Evolutionary conservation across 2,113 vertebrate genomes (phyloP).

Genomic region (Neopipo cinnamomea): DNA sequence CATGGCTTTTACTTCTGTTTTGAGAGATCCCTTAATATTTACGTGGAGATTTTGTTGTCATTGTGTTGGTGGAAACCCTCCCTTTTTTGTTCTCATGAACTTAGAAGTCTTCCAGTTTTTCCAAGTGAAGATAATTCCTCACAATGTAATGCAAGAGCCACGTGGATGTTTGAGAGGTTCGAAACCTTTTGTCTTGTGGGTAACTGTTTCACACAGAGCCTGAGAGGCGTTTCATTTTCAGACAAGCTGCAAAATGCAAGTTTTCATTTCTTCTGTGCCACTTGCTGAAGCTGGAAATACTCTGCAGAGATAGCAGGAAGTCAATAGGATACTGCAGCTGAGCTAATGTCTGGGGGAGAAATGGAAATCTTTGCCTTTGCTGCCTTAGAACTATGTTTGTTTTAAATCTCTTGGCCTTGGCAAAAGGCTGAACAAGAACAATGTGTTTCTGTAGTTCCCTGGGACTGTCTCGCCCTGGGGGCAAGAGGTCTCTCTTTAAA

Average conservation of each 20-base stretch:
- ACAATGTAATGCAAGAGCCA: background rate
- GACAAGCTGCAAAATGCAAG: background rate
- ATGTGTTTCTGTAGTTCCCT: slow-evolving; percentile 37
- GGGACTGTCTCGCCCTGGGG: background rate
- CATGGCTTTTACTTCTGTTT: background rate
- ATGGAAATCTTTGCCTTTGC: background rate
- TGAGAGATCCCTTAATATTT: background rate
- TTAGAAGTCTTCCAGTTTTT: background rate
- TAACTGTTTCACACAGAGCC: background rate
- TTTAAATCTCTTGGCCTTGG: background rate
- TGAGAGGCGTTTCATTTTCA: background rate
- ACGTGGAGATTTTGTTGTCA: background rate
- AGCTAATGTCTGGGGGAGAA: background rate
- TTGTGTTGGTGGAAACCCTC: background rate
- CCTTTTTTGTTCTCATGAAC: background rate
- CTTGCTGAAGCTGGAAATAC: background rate
- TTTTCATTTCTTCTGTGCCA: background rate
- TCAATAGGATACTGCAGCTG: background rate
- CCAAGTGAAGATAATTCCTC: background rate
- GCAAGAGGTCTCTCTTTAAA: background rate
- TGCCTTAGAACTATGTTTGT: background rate
- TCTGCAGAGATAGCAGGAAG: background rate
- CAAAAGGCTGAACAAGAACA: background rate
- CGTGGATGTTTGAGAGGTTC: background rate
- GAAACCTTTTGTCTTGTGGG: background rate